Percentiles rank a stretch among this genome's conserved stretches.
Conservation (phyloP, 2,888 invertebrate species). For the Hydraecia micacea region DNA sequence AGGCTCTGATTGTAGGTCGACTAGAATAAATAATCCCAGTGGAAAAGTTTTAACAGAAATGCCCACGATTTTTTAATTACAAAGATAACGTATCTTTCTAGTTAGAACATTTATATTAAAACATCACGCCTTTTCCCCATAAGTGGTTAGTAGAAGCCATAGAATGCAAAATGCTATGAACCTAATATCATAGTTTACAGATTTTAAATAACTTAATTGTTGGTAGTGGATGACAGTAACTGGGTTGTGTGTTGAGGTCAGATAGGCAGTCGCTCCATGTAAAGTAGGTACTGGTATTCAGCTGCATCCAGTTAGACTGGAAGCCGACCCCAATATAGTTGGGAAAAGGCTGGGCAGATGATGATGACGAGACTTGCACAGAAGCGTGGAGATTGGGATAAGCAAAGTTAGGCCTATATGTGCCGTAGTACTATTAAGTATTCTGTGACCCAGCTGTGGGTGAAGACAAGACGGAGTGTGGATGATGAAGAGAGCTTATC, state of each 20-base stretch:
- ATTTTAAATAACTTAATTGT: no score
- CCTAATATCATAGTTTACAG: no score
- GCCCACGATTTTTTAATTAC: constrained; percentile 14
- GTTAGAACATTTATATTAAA: neutral
- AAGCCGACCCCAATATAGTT: neutral
- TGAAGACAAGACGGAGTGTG: neutral
- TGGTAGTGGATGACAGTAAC: no score
- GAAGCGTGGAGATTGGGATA: neutral
- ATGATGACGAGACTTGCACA: neutral
- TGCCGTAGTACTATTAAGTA: no score
- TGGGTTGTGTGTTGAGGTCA: neutral
- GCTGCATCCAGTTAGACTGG: neutral
- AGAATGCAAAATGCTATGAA: neutral
- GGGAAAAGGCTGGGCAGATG: neutral
- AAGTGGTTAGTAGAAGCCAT: neutral
- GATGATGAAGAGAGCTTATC: neutral
- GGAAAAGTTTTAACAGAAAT: constrained; percentile 7
- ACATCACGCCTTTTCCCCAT: neutral
- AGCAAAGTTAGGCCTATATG: neutral
- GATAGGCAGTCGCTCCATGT: neutral
- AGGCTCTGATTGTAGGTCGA: neutral
- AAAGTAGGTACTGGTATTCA: neutral
- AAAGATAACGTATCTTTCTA: constrained; percentile 23
- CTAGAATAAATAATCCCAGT: neutral
- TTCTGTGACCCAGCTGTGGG: neutral